A percentile compares a stretch with the other conserved stretches of the same genome.
Evolutionary conservation across 1,140 invertebrate genomes (phyloP).

Genomic region (Heliconius hermathena): DNA sequence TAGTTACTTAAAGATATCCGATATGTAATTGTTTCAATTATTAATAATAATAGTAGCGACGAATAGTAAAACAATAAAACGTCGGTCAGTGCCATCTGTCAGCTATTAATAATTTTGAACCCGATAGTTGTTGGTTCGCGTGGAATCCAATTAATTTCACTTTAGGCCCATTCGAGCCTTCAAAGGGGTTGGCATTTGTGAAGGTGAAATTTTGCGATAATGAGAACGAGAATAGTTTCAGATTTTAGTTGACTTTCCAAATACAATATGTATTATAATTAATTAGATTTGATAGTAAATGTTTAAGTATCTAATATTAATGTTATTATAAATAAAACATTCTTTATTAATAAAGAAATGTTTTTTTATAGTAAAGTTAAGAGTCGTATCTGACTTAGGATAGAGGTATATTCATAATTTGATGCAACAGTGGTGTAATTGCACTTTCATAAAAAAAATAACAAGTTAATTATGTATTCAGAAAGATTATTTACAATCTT

Average conservation of each 20-base stretch:
- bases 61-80: background rate
- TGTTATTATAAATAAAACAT: too few relatives aligned
- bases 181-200: constrained; percentile 4
- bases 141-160: constrained; percentile 11
- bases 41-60: background rate
- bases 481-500: too few relatives aligned
- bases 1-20: background rate
- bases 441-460: too few relatives aligned
- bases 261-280: background rate
- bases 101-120: constrained; percentile 3
- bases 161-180: constrained; percentile 9
- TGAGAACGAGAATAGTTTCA: constrained; percentile 8
- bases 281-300: background rate
- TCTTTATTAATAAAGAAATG: too few relatives aligned
- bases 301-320: too few relatives aligned
- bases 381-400: too few relatives aligned
- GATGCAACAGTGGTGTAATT: too few relatives aligned
- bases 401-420: too few relatives aligned
- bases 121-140: constrained; percentile 8
- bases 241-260: constrained; percentile 8
- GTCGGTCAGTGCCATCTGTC: constrained; percentile 9
- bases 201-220: constrained; percentile 14
- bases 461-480: too few relatives aligned
- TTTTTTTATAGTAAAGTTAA: too few relatives aligned
- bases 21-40: background rate